Evolutionary conservation across 2,888 invertebrate genomes (phyloP), one percentile per base, ranked within the genome.

Genomic region (Deroplatys truncata): DNA sequence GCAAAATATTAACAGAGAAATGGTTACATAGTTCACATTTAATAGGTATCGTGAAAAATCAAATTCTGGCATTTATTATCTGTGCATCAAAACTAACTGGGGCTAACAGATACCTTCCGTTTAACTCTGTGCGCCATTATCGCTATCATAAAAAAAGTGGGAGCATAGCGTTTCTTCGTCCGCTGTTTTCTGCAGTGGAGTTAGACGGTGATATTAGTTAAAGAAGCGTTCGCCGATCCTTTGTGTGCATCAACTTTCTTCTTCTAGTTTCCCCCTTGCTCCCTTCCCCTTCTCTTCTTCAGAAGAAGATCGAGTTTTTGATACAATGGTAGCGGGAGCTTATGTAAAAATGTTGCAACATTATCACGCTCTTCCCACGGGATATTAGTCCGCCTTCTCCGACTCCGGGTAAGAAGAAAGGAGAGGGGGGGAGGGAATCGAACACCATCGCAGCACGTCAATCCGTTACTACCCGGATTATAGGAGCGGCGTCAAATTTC

Each of bases 261-360:
- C 85, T 84, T 28, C 43, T 72, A 72, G 56, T 72, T 72, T 72
- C 56, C 56, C 43, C 56, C 56, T 72, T 72, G 56, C 56, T 72
- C 56, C 56, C 56, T 20, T 25, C 43, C 56, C 56, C 56, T 25
- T 72, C 31, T 82, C 35, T 28, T 20, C 72, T 31, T 31, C 35
- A 87, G 87, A 83, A 87, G 87, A 35, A 87, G 87, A 87, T 87
- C 88, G 84, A 88, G 84, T 88, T 88, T 84, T 72, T 72, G 88
- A 88, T 84, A 89, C 89, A 89, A 89, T 89, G 89, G 85, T 72
- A 83, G 87, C 87, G 83, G 82, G 82, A 87, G 89, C 89, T 89
- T 89, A 89, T 89, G 89, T 89, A 89, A 89, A 89, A 89, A 89
- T 85, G 89, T 43, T 85, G 89, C 89, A 85, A 89, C 89, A 89